A percentile compares a stretch with the other conserved stretches of the same genome.
Conservation (phyloP, 2,888 invertebrate species). For the Eurytoma adleriae region DNA sequence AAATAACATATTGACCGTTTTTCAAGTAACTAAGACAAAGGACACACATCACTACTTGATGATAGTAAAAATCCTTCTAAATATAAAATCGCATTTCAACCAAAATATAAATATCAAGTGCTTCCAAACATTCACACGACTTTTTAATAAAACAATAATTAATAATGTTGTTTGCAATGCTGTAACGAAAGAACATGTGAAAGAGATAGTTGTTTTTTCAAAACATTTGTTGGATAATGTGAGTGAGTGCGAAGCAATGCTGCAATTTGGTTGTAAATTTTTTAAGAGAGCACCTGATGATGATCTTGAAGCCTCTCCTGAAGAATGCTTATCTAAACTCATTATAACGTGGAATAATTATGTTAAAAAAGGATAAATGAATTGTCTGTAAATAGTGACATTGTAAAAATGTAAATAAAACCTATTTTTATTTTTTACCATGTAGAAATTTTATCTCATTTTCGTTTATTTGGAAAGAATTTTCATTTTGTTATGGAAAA, state of each 20-base stretch:
- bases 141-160: slow-evolving; percentile 60
- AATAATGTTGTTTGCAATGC: slow-evolving; percentile 60
- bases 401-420: slow-evolving; percentile 36
- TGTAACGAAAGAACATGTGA: slow-evolving; percentile 64
- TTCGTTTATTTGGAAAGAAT: no score
- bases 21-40: slow-evolving; percentile 59
- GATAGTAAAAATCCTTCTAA: slow-evolving; percentile 61
- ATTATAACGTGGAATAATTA: slow-evolving; percentile 56
- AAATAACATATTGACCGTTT: slow-evolving; percentile 62
- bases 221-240: slow-evolving; percentile 62
- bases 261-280: slow-evolving; percentile 70
- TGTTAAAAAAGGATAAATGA: slow-evolving; percentile 28
- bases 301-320: not conserved
- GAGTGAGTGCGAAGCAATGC: slow-evolving; percentile 71
- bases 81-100: slow-evolving; percentile 59
- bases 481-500: no score
- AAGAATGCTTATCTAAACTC: slow-evolving; percentile 55
- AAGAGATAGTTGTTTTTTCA: slow-evolving; percentile 61
- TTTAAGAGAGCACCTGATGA: slow-evolving; percentile 12
- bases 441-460: not conserved
- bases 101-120: slow-evolving; percentile 56
- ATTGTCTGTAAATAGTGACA: slow-evolving; percentile 35
- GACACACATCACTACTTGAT: slow-evolving; percentile 59
- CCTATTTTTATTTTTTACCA: slow-evolving; percentile 23
- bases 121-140: slow-evolving; percentile 59